phyloP scores from a whole-genome alignment of 2,888 invertebrate genomes.

The Eupithecia pulchellata region DNA sequence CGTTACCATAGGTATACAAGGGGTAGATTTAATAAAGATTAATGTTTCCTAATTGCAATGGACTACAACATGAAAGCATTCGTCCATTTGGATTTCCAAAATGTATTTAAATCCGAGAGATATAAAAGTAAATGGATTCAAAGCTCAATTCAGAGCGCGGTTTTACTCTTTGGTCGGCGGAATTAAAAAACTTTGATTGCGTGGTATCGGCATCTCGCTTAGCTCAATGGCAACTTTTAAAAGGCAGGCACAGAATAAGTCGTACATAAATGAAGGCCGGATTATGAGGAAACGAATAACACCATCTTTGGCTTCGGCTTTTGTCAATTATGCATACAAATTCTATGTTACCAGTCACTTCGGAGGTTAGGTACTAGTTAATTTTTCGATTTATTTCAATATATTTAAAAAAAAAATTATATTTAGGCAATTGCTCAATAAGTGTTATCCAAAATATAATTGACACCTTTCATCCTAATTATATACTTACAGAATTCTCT shows the following conservation, averaged over 20 bases:
- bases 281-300: neutral
- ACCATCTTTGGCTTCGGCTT: too few species aligned
- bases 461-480: too few species aligned
- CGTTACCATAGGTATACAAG: neutral
- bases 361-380: too few species aligned
- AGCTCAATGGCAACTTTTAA: neutral
- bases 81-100: neutral
- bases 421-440: too few species aligned
- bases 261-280: neutral
- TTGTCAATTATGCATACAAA: too few species aligned
- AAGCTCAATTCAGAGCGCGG: neutral
- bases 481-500: too few species aligned
- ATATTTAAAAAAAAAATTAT: too few species aligned
- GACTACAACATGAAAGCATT: neutral
- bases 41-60: neutral
- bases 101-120: neutral
- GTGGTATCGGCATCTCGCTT: constrained; percentile 7
- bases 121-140: constrained; percentile 5
- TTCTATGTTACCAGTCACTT: too few species aligned
- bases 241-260: neutral
- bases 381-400: too few species aligned
- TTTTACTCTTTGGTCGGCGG: neutral
- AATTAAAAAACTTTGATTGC: constrained; percentile 11
- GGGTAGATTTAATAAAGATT: neutral
- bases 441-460: too few species aligned